These are phyloP conservation scores for Brachyhypopomus gauderio DNA, from an alignment of 2,113 vertebrate genomes.

Conservation along the genomic window DNA sequence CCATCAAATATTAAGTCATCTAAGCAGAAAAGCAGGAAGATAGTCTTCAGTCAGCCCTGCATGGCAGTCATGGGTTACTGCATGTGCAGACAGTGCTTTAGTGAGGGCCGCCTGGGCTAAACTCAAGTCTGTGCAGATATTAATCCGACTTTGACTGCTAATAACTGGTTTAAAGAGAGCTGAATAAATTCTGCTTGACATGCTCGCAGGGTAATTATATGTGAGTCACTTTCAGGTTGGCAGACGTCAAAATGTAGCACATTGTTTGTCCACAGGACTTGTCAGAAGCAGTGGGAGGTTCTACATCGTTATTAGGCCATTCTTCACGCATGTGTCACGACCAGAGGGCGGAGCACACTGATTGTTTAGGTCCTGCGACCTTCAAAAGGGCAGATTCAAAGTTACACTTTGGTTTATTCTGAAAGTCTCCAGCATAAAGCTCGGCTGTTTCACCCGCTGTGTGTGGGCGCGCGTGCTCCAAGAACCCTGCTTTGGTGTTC, in stretches of 20 bases:
- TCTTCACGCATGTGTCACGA: not conserved
- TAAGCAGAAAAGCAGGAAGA: not conserved
- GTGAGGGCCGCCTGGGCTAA: not conserved
- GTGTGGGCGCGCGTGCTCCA: no score
- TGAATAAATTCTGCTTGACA: slow-evolving; percentile 38
- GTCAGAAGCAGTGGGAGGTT: not conserved
- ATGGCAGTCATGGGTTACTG: not conserved
- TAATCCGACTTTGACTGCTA: slow-evolving; percentile 13
- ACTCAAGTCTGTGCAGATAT: slow-evolving; percentile 14
- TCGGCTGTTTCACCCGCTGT: no score
- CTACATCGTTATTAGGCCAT: slow-evolving; percentile 10
- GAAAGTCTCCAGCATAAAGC: no score
- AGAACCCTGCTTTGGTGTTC: no score
- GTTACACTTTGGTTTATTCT: no score
- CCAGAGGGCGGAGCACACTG: no score
- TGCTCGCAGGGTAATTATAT: slow-evolving; percentile 34
- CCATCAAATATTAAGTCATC: slow-evolving; percentile 9
- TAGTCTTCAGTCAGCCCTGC: not conserved
- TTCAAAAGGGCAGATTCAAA: no score
- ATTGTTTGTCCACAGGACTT: slow-evolving; percentile 21
- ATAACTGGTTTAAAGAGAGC: slow-evolving; percentile 27
- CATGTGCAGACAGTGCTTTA: not conserved
- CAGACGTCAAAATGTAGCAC: slow-evolving; percentile 12
- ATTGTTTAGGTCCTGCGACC: no score
- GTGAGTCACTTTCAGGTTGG: slow-evolving; percentile 26